Evolutionary conservation across 1,140 invertebrate genomes (phyloP).

Genomic region (Brachionus plicatilis): DNA sequence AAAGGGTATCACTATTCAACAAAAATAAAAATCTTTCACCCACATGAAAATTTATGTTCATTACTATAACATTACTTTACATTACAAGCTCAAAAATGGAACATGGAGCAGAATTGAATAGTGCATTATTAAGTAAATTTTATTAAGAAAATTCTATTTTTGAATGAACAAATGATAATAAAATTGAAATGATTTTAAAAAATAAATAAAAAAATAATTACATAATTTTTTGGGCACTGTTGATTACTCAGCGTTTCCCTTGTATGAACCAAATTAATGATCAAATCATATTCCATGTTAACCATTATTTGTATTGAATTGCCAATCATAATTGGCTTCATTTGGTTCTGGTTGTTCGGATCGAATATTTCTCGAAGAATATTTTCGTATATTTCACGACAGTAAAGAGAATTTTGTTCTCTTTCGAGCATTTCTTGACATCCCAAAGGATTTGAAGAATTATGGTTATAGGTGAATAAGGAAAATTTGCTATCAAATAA

Average conservation of each 20-base stretch:
- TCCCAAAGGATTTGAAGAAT: background rate
- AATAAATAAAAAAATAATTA: background rate
- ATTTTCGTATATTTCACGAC: constrained; percentile 32
- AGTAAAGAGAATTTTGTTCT: constrained; percentile 37
- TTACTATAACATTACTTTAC: too few species aligned
- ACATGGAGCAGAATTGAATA: too few species aligned
- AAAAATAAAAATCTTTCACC: too few species aligned
- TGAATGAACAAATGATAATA: too few species aligned
- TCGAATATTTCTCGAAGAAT: constrained; percentile 31
- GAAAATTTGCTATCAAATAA: constrained; percentile 36
- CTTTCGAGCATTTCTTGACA: constrained; percentile 18
- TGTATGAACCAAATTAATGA: constrained; percentile 32
- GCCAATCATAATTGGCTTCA: constrained; percentile 32
- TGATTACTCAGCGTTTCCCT: background rate
- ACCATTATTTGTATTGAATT: constrained; percentile 40
- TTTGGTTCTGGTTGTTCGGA: background rate
- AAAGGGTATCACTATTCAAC: too few species aligned
- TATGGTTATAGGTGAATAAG: constrained; percentile 6
- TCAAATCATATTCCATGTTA: constrained; percentile 1
- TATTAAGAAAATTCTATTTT: too few species aligned
- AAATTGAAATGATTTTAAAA: background rate
- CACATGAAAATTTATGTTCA: too few species aligned
- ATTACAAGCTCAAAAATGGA: too few species aligned
- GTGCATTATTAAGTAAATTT: too few species aligned
- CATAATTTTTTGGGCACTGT: constrained; percentile 14